phyloP scores from a whole-genome alignment of 1,140 invertebrate species.

The Drosophila insularis region DNA sequence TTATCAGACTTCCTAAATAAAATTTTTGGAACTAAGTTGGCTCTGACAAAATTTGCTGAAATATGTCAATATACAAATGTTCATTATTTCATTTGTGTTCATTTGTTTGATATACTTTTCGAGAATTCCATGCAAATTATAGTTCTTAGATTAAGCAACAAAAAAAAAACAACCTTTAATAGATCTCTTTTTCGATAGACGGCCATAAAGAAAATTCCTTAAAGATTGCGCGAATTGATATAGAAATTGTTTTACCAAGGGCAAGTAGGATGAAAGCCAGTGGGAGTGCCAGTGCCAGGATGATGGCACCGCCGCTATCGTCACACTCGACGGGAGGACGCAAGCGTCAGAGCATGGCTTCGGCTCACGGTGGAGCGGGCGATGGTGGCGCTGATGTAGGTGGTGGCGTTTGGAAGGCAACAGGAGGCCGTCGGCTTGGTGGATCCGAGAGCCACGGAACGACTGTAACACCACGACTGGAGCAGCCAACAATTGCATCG shows the following conservation, averaged over 20 bases:
- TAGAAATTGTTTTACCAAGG: constrained; percentile 25
- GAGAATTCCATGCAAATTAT: constrained; percentile 25
- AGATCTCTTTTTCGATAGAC: background rate
- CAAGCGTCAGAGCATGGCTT: constrained; percentile 6
- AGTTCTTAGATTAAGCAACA: background rate
- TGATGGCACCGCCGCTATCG: constrained; percentile 54
- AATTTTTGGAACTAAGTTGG: background rate
- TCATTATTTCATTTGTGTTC: background rate
- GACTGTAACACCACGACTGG: constrained; percentile 11
- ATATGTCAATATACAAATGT: background rate
- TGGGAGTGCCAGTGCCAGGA: constrained; percentile 18
- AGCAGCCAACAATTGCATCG: constrained; percentile 60
- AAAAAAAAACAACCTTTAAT: constrained; percentile 10
- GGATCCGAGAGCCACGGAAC: background rate
- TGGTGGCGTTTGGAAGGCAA: constrained; percentile 27
- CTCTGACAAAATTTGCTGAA: background rate
- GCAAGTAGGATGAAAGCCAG: constrained; percentile 26
- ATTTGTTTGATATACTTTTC: background rate
- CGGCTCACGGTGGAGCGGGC: constrained; percentile 55
- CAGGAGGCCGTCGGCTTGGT: constrained; percentile 14
- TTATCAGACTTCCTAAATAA: too few species aligned
- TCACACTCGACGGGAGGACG: constrained; percentile 49
- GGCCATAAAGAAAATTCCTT: background rate
- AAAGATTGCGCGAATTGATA: constrained; percentile 36
- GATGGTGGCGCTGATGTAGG: constrained; percentile 56